Evolutionary conservation across 2,113 vertebrate species (phyloP).

Genomic region (Hyla sarda): DNA sequence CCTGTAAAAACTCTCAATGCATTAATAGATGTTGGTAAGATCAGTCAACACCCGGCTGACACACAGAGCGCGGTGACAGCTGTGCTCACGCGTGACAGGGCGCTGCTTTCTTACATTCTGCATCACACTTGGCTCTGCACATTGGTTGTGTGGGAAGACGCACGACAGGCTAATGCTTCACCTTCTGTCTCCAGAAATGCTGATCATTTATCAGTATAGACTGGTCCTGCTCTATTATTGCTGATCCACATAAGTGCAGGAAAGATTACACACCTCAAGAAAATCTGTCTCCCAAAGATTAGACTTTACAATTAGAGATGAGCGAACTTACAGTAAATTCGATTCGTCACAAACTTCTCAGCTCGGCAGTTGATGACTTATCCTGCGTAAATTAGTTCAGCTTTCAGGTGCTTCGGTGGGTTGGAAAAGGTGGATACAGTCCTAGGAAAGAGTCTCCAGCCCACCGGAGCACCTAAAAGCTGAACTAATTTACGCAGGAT

Average conservation of each 20-base stretch:
- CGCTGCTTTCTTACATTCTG: not conserved
- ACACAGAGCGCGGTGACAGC: conserved; percentile 3
- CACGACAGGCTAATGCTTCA: not conserved
- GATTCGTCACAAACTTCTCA: no score
- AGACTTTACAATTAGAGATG: not conserved
- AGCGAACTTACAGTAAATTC: no score
- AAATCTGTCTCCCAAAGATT: not conserved
- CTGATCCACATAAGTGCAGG: not conserved
- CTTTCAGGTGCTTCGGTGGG: no score
- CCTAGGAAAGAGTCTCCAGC: no score
- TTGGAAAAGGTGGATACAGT: no score
- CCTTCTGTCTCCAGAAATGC: not conserved
- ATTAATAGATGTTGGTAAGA: not conserved
- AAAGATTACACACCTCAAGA: not conserved
- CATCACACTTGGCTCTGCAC: not conserved
- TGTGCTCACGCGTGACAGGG: conserved; percentile 1
- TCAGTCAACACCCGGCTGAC: not conserved
- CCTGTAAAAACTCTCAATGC: not conserved
- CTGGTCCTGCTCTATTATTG: not conserved
- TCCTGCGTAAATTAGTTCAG: no score
- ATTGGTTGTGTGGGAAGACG: not conserved
- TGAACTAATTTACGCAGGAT: no score
- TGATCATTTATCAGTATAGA: not conserved
- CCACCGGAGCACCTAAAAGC: no score
- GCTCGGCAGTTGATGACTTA: no score